Evolutionary conservation across 2,113 vertebrate genomes (phyloP).

Genomic region (Noctilio leporinus): DNA sequence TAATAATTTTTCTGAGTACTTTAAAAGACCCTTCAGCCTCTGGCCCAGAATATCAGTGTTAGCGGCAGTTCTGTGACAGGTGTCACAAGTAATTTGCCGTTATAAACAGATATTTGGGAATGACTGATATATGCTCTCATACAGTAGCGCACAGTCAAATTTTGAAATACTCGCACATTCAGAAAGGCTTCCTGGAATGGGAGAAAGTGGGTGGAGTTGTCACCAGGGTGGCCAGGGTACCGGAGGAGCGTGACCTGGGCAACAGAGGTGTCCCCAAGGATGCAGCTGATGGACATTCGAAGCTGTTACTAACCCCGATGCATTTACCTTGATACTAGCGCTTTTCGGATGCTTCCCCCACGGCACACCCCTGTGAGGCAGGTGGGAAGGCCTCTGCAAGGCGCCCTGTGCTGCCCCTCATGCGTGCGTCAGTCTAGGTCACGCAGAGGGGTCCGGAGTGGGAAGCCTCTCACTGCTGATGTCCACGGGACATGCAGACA

Average conservation of each 20-base stretch:
- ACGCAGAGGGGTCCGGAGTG: rapidly evolving
- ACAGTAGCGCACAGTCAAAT: not conserved
- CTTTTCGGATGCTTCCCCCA: not conserved
- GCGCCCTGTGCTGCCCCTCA: rapidly evolving
- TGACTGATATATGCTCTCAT: not conserved
- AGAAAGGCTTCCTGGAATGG: not conserved
- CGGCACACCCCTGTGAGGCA: rapidly evolving
- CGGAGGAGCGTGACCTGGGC: rapidly evolving
- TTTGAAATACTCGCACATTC: not conserved
- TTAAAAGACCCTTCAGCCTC: not conserved
- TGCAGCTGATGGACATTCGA: rapidly evolving
- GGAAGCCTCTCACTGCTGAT: not conserved
- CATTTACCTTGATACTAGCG: not conserved
- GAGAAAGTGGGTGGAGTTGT: not conserved
- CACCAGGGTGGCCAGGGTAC: too few species aligned
- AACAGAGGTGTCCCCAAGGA: not conserved
- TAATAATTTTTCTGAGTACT: not conserved
- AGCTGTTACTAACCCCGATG: not conserved
- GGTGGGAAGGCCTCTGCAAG: not conserved
- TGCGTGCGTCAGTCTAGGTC: rapidly evolving
- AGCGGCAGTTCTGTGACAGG: too few species aligned
- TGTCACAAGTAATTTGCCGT: not conserved
- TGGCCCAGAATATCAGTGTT: not conserved
- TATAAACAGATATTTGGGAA: not conserved
- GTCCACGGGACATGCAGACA: not conserved